These are phyloP conservation scores for Oryzias sinensis DNA, from an alignment of 2,797 vertebrate species.

Conservation along the genomic window DNA sequence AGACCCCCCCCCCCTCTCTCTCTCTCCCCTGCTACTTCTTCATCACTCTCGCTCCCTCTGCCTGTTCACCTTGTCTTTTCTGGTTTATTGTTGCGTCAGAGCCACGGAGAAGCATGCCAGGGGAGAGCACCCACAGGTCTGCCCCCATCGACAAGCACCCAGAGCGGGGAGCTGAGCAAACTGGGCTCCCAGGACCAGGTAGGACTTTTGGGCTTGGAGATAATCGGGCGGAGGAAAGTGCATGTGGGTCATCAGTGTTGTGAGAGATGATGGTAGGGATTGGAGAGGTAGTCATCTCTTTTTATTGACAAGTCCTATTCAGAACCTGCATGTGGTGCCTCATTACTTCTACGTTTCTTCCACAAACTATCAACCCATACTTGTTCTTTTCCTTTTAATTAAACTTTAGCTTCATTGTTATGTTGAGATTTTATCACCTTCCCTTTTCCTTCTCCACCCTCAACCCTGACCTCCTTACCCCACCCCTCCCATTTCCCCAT, in stretches of 20 bases:
- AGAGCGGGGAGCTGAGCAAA: slow-evolving; percentile 65
- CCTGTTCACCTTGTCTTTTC: slow-evolving; percentile 68
- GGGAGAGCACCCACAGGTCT: slow-evolving; percentile 74
- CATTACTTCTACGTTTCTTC: slow-evolving; percentile 26
- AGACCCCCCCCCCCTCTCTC: slow-evolving; percentile 27
- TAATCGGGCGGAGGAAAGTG: not conserved
- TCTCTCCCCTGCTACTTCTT: slow-evolving; percentile 8
- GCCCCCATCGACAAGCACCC: slow-evolving; percentile 65
- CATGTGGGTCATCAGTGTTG: not conserved
- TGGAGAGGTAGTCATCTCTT: slow-evolving; percentile 19
- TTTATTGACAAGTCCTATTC: slow-evolving; percentile 46
- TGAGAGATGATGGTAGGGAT: slow-evolving; percentile 1
- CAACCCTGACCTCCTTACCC: slow-evolving; percentile 14
- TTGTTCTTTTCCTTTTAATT: slow-evolving; percentile 16
- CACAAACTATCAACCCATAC: slow-evolving; percentile 12
- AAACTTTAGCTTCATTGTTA: not conserved
- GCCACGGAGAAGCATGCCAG: slow-evolving; percentile 73
- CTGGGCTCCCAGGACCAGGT: slow-evolving; percentile 77
- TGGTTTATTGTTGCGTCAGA: slow-evolving; percentile 73
- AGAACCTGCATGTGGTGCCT: slow-evolving; percentile 28
- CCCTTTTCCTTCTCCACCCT: slow-evolving; percentile 8
- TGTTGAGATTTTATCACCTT: not conserved
- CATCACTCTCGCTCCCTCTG: slow-evolving; percentile 41
- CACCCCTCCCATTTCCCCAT: slow-evolving; percentile 19
- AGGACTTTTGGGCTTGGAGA: slow-evolving; percentile 47